A percentile compares a stretch with the other conserved stretches of the same genome.
phyloP scores from a whole-genome alignment of 2,888 invertebrate genomes.

The Julus scanicus region DNA sequence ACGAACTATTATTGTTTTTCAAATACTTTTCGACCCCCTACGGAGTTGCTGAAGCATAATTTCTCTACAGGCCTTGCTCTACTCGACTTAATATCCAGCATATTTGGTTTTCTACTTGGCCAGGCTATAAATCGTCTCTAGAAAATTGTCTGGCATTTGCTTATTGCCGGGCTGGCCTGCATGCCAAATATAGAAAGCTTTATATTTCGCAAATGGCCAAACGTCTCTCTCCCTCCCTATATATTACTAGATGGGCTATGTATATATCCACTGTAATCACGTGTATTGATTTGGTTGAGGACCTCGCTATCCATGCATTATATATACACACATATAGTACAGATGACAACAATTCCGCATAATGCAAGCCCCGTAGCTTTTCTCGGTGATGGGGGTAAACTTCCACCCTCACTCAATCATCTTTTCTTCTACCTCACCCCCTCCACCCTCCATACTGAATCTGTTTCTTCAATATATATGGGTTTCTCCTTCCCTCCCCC shows the following conservation, averaged over 20 bases:
- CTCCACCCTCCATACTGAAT: neutral
- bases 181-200: conserved; percentile 45
- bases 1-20: conserved; percentile 27
- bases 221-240: conserved; percentile 14
- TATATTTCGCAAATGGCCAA: conserved; percentile 45
- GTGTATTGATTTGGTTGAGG: conserved; percentile 45
- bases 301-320: conserved; percentile 45
- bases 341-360: conserved; percentile 44
- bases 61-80: conserved; percentile 28
- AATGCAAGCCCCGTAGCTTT: conserved; percentile 45
- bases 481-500: conserved; percentile 36
- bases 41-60: conserved; percentile 19
- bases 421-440: neutral
- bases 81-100: conserved; percentile 29
- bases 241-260: neutral
- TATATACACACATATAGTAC: conserved; percentile 36
- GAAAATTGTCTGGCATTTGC: conserved; percentile 47
- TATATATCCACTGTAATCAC: conserved; percentile 20
- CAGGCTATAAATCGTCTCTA: conserved; percentile 36
- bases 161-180: conserved; percentile 43
- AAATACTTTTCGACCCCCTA: conserved; percentile 39
- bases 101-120: conserved; percentile 34
- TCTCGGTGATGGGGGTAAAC: conserved; percentile 37
- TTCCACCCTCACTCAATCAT: conserved; percentile 45
- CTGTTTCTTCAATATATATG: conserved; percentile 36